phyloP scores from a whole-genome alignment of 1,140 invertebrate genomes.

The Gonatopus flavifemur region DNA sequence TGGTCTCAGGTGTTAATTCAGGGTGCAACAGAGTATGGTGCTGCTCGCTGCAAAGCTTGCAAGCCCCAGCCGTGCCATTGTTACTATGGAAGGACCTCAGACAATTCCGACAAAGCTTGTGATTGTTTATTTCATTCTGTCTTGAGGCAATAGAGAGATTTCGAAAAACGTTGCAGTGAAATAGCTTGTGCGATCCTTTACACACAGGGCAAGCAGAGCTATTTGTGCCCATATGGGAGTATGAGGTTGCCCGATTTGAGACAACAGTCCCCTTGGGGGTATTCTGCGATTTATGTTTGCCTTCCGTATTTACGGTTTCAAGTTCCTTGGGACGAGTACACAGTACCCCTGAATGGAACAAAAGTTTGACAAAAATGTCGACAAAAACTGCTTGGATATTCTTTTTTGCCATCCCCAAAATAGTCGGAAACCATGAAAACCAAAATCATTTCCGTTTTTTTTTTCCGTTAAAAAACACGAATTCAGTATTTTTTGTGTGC shows the following conservation, averaged over 20 bases:
- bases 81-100: constrained; percentile 1
- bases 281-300: not conserved
- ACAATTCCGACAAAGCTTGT: constrained; percentile 13
- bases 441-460: too few relatives aligned
- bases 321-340: not conserved
- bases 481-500: too few relatives aligned
- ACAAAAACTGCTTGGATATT: too few relatives aligned
- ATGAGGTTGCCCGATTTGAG: not conserved
- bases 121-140: not conserved
- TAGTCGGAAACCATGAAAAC: too few relatives aligned
- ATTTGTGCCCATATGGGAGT: too few relatives aligned
- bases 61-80: not conserved
- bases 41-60: constrained; percentile 2
- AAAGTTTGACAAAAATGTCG: too few relatives aligned
- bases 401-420: too few relatives aligned
- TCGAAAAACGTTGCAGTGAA: constrained; percentile 12
- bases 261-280: not conserved
- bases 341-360: too few relatives aligned
- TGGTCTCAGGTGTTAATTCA: not conserved
- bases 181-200: constrained; percentile 10
- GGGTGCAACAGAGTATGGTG: constrained; percentile 9
- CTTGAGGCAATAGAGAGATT: not conserved
- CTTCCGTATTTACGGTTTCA: not conserved
- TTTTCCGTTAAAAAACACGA: too few relatives aligned
- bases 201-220: constrained; percentile 14